A percentile compares a stretch with the other conserved stretches of the same genome.
These are phyloP conservation scores for Dolichopus griseipennis DNA, from an alignment of 2,888 invertebrate genomes.

Conservation along the genomic window DNA sequence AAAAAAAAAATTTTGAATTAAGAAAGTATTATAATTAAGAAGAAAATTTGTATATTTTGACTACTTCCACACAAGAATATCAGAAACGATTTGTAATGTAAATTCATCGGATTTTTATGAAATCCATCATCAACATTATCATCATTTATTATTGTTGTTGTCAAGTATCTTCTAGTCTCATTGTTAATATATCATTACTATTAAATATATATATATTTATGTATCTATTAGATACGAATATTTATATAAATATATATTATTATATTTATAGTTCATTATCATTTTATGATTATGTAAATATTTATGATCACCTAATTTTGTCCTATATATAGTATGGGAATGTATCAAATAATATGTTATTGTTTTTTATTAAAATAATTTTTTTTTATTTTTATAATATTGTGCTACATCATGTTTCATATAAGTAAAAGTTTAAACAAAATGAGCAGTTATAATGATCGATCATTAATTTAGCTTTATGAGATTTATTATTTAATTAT, in stretches of 20 bases:
- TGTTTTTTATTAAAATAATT: no score
- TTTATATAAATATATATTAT: no score
- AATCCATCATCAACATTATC: neutral
- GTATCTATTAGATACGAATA: neutral
- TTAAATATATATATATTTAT: no score
- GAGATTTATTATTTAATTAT: neutral
- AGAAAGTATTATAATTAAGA: neutral
- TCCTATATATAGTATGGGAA: no score
- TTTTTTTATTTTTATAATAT: neutral
- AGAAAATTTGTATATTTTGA: neutral
- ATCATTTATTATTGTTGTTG: constrained; percentile 2
- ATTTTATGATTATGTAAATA: constrained; percentile 5
- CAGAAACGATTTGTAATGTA: no score
- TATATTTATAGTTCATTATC: neutral
- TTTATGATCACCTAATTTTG: neutral
- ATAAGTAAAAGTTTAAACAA: neutral
- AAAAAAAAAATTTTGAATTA: no score
- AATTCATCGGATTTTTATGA: no score
- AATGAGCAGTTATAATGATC: constrained; percentile 2
- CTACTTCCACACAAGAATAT: neutral
- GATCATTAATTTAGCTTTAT: neutral
- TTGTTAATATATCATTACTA: constrained; percentile 4
- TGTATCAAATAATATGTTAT: no score
- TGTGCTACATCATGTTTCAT: neutral
- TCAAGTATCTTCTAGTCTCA: neutral